phyloP scores from a whole-genome alignment of 2,113 vertebrate genomes.

The Scomber japonicus region DNA sequence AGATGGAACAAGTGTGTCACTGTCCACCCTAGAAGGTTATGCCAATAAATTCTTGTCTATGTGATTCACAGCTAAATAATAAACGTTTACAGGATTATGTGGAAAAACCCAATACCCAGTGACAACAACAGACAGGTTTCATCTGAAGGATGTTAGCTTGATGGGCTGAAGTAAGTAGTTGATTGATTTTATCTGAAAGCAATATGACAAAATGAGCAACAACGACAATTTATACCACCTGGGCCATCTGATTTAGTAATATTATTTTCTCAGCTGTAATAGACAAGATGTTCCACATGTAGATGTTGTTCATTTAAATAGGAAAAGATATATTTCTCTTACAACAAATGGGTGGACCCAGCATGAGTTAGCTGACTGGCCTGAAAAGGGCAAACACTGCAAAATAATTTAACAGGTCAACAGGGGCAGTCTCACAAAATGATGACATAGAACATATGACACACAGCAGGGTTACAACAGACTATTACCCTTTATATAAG shows the following conservation, averaged over 20 bases:
- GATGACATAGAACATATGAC: not conserved
- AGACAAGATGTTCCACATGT: not conserved
- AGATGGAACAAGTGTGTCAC: constrained; percentile 64
- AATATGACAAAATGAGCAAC: not conserved
- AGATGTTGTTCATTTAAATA: not conserved
- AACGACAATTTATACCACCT: not conserved
- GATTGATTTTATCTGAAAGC: constrained; percentile 16
- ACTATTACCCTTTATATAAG: not conserved
- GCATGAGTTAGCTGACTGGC: no score
- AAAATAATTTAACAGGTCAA: not conserved
- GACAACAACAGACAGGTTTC: constrained; percentile 30
- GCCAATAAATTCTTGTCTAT: constrained; percentile 64
- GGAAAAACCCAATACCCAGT: constrained; percentile 29
- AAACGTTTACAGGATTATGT: constrained; percentile 50
- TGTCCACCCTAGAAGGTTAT: constrained; percentile 65
- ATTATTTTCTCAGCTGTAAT: constrained; percentile 2
- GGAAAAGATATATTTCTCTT: constrained; percentile 1
- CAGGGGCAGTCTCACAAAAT: not conserved
- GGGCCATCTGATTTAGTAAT: not conserved
- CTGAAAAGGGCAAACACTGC: no score
- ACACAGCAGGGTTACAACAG: not conserved
- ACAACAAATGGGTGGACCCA: not conserved
- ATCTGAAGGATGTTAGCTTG: constrained; percentile 28
- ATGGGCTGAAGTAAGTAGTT: constrained; percentile 16
- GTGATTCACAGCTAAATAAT: constrained; percentile 61